phyloP scores from a whole-genome alignment of 2,888 invertebrate species.

The Taenaris catops region DNA sequence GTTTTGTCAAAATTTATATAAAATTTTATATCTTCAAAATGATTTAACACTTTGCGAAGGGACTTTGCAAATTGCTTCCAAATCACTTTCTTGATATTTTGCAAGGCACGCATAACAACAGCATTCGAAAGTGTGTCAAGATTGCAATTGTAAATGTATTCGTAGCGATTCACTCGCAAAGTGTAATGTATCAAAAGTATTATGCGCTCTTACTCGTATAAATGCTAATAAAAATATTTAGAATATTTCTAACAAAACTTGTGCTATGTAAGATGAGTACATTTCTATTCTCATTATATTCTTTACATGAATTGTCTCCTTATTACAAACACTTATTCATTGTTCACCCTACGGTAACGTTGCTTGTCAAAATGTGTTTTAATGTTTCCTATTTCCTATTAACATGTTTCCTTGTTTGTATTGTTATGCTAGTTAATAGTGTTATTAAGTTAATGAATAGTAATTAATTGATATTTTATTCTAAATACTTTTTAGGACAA shows the following conservation, averaged over 20 bases:
- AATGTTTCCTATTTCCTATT: no score
- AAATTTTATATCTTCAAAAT: constrained; percentile 71
- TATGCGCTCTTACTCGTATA: constrained; percentile 9
- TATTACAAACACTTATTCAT: no score
- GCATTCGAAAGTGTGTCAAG: constrained; percentile 76
- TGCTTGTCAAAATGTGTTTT: no score
- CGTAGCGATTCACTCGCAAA: constrained; percentile 54
- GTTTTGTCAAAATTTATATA: constrained; percentile 71
- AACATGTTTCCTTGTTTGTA: no score
- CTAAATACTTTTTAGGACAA: no score
- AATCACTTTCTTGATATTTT: constrained; percentile 41
- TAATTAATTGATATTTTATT: no score
- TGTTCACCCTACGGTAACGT: no score
- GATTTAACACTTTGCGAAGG: constrained; percentile 55
- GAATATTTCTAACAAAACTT: not conserved
- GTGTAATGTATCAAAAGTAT: constrained; percentile 11
- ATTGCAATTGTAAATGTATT: constrained; percentile 60
- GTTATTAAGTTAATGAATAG: no score
- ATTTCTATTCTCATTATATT: no score
- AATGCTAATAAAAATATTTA: not conserved
- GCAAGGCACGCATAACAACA: constrained; percentile 71
- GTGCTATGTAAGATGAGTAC: no score
- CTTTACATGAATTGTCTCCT: no score
- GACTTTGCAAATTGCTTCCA: constrained; percentile 50
- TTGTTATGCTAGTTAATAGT: no score